Percentiles rank a stretch among this genome's conserved stretches.
These are phyloP conservation scores for Platanista minor DNA, from an alignment of 2,113 vertebrate species.

Conservation along the genomic window DNA sequence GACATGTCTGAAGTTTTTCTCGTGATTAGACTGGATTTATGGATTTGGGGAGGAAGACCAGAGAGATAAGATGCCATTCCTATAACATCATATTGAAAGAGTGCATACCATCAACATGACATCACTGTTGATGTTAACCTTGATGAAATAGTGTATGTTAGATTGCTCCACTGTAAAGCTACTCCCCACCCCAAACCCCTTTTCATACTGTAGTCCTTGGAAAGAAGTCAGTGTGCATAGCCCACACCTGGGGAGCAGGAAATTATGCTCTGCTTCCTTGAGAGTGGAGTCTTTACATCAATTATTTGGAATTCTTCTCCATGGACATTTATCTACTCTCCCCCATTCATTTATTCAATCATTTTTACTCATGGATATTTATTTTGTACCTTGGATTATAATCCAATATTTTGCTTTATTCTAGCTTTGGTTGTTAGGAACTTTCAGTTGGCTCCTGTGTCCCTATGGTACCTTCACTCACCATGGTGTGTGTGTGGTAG, in stretches of 20 bases:
- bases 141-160: neutral
- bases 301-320: neutral
- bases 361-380: neutral
- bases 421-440: neutral
- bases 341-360: neutral
- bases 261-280: neutral
- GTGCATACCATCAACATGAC: neutral
- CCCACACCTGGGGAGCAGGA: neutral
- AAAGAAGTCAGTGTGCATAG: neutral
- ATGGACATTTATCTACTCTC: neutral
- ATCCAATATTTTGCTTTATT: neutral
- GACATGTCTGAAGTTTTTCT: neutral
- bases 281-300: neutral
- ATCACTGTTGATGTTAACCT: neutral
- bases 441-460: neutral
- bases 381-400: neutral
- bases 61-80: neutral
- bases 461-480: neutral
- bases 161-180: neutral
- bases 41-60: neutral
- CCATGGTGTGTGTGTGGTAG: neutral
- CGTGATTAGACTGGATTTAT: neutral
- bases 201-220: neutral
- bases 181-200: neutral
- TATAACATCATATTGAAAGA: neutral